phyloP scores from a whole-genome alignment of 2,113 vertebrate genomes.

The Clarias gariepinus region DNA sequence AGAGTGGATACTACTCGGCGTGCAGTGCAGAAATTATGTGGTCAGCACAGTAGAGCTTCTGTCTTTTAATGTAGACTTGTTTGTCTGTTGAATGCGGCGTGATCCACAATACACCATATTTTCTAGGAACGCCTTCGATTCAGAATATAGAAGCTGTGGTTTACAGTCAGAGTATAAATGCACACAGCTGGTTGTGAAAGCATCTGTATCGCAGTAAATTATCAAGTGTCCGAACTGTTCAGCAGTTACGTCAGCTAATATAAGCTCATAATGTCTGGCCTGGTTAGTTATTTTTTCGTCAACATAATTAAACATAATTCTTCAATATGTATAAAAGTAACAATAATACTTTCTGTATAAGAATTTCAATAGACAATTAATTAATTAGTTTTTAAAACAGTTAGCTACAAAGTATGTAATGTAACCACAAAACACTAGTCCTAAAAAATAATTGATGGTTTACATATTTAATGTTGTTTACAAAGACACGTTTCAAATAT shows the following conservation, averaged over 20 bases:
- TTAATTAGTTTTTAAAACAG: background rate
- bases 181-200: background rate
- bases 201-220: background rate
- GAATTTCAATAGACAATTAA: background rate
- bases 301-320: background rate
- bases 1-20: conserved; percentile 47
- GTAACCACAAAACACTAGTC: background rate
- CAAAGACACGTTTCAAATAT: background rate
- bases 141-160: background rate
- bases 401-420: background rate
- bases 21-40: conserved; percentile 42
- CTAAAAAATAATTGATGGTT: background rate
- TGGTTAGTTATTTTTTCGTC: background rate
- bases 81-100: conserved; percentile 38
- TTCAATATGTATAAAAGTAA: background rate
- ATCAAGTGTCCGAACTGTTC: background rate
- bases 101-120: conserved; percentile 24
- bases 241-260: background rate
- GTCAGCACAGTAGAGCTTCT: conserved; percentile 39
- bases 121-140: conserved; percentile 6
- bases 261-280: background rate
- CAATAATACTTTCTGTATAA: background rate
- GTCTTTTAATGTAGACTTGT: conserved; percentile 42
- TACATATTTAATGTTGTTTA: background rate
- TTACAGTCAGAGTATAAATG: background rate